Percentiles rank a stretch among this genome's conserved stretches.
These are phyloP conservation scores for Phainopepla nitens DNA, from an alignment of 2,113 vertebrate species.

Conservation along the genomic window DNA sequence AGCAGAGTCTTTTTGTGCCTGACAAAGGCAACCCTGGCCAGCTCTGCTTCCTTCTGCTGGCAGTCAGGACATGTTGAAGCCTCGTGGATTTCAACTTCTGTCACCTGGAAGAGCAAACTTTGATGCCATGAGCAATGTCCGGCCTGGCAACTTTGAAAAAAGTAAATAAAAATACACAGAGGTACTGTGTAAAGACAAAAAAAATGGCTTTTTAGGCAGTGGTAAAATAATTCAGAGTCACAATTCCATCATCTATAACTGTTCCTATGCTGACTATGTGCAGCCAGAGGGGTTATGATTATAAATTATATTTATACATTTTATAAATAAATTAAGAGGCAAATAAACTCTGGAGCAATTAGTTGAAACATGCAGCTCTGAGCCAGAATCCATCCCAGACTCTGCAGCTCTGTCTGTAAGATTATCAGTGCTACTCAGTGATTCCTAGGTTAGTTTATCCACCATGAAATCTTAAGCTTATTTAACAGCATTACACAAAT, in stretches of 20 bases:
- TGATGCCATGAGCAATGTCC: background rate
- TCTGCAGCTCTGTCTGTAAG: background rate
- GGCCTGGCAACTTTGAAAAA: background rate
- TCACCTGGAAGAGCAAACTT: constrained; percentile 43
- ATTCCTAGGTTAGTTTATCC: background rate
- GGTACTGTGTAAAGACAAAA: background rate
- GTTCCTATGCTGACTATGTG: background rate
- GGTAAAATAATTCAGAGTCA: background rate
- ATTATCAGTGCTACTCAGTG: background rate
- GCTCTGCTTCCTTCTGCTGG: constrained; percentile 51
- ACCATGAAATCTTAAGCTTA: background rate
- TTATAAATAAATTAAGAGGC: background rate
- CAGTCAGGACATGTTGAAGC: constrained; percentile 58
- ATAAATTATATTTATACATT: background rate
- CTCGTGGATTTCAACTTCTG: constrained; percentile 49
- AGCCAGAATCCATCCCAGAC: background rate
- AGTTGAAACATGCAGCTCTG: background rate
- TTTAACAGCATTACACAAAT: background rate
- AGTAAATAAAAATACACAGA: background rate
- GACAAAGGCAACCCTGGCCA: constrained; percentile 73
- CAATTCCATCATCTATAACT: background rate
- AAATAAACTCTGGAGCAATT: background rate
- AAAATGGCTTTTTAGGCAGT: background rate
- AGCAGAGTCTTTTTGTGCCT: constrained; percentile 67
- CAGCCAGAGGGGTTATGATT: background rate